Evolutionary conservation across 2,797 vertebrate species (phyloP), one percentile per base, ranked within the genome.

Genomic region (Sus cebifrons): DNA sequence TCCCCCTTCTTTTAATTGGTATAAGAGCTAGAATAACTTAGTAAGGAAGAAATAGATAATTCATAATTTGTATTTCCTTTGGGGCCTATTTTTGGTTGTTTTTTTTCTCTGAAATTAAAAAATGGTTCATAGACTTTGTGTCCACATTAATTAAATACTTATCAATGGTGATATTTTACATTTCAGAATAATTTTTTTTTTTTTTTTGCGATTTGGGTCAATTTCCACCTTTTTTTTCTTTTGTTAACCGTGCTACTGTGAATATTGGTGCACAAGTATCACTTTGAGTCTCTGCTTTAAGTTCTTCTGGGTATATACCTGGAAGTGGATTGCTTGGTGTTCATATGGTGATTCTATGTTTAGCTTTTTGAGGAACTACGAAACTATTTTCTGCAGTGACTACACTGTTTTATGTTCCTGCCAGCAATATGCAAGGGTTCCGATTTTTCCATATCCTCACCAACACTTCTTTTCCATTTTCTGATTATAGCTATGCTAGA

Each of bases 171-270:
- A 44, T 36, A 54, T 85, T 81, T 88, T 96, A 3, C 23, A 81
- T 70, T 94, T 96, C 21, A 49, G 82, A 87, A 96, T n/a, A 86
- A 96, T 27, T 94, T 95, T 87, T 49, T 49, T 95, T 87, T 49
- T 49, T 27, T 58, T 49, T 49, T 27, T 58, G 32, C 23, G n/a
- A n/a, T 21, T 77, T 68, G 36, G 23, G 52, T 49, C 36, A 27
- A 27, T 75, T 74, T 23, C 62, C 2, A 15, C 36, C 27, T 54
- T 79, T 87, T 49, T 49, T 67, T 27, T 17, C 86, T 70, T 25
- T n/a, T 77, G 52, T 86, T 27, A 58, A n/a, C 77, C 58, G 44
- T 58, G 82, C 15, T 58, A 9, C 56, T 9, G 8, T 36, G 40
- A 77, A 29, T 68, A 75, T 54, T 78, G n/a, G 40, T 77, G 0